These are phyloP conservation scores for Taphrorychus bicolor DNA, from an alignment of 2,888 invertebrate genomes.

Conservation along the genomic window DNA sequence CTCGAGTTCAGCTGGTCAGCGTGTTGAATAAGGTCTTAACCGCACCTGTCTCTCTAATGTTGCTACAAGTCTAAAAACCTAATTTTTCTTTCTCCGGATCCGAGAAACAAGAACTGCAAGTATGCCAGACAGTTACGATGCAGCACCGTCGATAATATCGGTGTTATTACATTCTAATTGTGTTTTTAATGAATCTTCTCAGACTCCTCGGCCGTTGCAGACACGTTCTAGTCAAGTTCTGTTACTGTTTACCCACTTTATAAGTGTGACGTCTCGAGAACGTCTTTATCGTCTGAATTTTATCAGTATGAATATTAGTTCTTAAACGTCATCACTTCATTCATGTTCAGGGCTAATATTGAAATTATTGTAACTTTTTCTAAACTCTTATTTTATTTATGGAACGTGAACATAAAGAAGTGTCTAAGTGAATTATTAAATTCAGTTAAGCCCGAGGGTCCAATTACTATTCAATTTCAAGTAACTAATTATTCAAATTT, in stretches of 20 bases:
- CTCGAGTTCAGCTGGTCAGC: neutral
- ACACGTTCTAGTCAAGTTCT: conserved; percentile 16
- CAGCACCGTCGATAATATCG: conserved; percentile 28
- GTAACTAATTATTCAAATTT: neutral
- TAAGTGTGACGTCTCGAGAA: conserved; percentile 23
- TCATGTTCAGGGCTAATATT: no score
- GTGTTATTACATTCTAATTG: conserved; percentile 39
- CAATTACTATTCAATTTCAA: no score
- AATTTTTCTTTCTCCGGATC: conserved; percentile 9
- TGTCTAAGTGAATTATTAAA: no score
- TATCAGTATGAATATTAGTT: no score
- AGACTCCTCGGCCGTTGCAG: conserved; percentile 31
- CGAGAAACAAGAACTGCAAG: conserved; percentile 9
- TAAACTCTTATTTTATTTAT: no score
- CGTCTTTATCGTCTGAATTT: no score
- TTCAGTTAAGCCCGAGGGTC: no score
- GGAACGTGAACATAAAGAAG: no score
- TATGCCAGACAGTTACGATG: conserved; percentile 38
- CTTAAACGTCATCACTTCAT: no score
- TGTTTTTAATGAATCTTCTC: conserved; percentile 36
- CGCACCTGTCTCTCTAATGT: neutral
- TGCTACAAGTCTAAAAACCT: conserved; percentile 6
- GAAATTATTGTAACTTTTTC: no score
- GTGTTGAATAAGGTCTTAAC: neutral
- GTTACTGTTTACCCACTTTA: conserved; percentile 27